Evolutionary conservation across 2,113 vertebrate species (phyloP), one percentile per base, ranked within the genome.

Genomic region (Poeciliopsis prolifica): DNA sequence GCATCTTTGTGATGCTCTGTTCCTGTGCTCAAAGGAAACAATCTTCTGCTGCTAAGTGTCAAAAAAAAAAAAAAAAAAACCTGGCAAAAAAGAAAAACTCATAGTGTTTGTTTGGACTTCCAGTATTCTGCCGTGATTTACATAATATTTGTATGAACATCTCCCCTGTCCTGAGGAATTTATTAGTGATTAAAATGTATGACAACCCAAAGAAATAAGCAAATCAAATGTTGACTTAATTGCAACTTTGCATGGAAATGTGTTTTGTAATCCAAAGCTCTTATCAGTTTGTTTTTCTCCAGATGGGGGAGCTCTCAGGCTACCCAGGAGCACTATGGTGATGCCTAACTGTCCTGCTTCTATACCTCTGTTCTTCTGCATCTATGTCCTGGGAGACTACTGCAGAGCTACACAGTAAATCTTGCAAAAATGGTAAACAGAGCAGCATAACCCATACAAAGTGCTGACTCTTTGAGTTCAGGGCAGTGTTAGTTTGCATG

Each of bases 291-390:
- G 19, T 54, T 66, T 75, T 75, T 72, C 79, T 74, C 87, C 92
- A 92, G 79, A 71, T 89, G 92, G 89, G 89, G 91, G 89, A 79
- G 90, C 92, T 90, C 72, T 89, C 24, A 82, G 65, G 90, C 91
- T 81, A 15, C 67, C 19, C 42, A 68, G 72, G 22, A 69, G 30
- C 33, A 31, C n/a, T 17, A 42, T 30, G 73, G 29, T 0, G 65
- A 61, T 70, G 80, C 65, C 42, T 19, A 72, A 73, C 35, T 51
- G 64, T 61, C 37, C 40, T 28, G 28, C 54, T 51, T 78, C 68
- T 62, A 54, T 24, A 51, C 31, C 65, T 69, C 64, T 31, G 44
- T 48, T 62, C 58, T 65, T 78, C 74, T 78, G 78, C 72, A 51
- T 70, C 70, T 77, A 8, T 54, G 77, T 81, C 81, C 83, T 80